Percentiles rank a stretch among this genome's conserved stretches.
These are phyloP conservation scores for Seriola dumerili DNA, from an alignment of 2,113 vertebrate species.

Conservation along the genomic window DNA sequence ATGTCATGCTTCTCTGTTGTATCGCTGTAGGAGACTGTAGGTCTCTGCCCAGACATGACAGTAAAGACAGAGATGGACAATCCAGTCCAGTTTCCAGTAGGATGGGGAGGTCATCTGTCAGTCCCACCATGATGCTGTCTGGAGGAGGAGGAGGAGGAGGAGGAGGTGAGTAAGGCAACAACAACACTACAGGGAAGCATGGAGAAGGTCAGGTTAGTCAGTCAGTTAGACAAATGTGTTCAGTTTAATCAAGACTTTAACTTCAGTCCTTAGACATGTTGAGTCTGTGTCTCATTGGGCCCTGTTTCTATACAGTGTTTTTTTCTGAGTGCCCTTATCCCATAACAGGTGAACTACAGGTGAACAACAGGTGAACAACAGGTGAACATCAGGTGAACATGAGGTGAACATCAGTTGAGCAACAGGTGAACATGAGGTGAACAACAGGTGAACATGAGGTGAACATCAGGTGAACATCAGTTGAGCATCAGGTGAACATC, in stretches of 20 bases:
- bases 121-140: constrained; percentile 89
- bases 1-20: not conserved
- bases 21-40: constrained; percentile 87
- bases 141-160: constrained; percentile 80
- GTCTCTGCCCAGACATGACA: constrained; percentile 89
- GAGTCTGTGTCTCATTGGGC: no score
- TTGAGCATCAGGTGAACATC: not conserved
- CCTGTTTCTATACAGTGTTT: no score
- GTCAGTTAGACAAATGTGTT: no score
- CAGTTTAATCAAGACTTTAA: no score
- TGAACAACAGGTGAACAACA: no score
- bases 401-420: not conserved
- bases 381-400: no score
- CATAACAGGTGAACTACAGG: no score
- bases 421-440: no score
- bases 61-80: constrained; percentile 90
- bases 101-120: constrained; percentile 92
- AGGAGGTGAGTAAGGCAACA: constrained; percentile 35
- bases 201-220: not conserved
- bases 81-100: constrained; percentile 84
- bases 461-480: no score
- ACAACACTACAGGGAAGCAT: not conserved
- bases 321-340: no score
- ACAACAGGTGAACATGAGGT: no score
- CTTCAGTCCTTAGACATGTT: no score